Evolutionary conservation across 1,140 invertebrate genomes (phyloP).

Genomic region (Parasteatoda tepidariorum): DNA sequence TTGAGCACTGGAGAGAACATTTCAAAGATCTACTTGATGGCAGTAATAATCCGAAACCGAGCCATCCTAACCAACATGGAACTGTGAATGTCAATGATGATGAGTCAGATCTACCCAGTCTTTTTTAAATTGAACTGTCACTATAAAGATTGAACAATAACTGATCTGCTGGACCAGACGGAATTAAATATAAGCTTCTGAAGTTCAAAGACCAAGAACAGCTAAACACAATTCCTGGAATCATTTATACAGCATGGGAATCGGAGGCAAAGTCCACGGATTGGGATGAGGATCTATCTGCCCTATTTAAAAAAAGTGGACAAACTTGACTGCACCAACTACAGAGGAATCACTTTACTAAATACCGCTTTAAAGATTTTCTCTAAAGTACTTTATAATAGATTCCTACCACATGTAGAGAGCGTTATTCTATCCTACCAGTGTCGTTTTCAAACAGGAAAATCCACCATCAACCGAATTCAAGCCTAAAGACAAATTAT

Average conservation of each 20-base stretch:
- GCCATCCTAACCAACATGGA: background rate
- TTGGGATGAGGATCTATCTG: background rate
- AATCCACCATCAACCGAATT: slow-evolving; percentile 14
- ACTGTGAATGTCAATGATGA: background rate
- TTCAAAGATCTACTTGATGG: background rate
- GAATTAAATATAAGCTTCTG: slow-evolving; percentile 2
- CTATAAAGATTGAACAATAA: background rate
- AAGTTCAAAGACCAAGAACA: slow-evolving; percentile 8
- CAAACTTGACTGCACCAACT: background rate
- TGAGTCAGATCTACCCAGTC: background rate
- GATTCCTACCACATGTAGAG: background rate
- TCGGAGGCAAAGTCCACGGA: background rate
- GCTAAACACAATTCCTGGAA: background rate
- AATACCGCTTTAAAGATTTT: slow-evolving; percentile 19
- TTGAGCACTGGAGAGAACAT: background rate
- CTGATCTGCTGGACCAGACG: background rate
- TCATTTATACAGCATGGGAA: background rate
- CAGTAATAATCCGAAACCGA: background rate
- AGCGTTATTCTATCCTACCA: background rate
- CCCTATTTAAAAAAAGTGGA: background rate
- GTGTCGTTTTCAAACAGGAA: background rate
- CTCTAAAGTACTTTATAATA: background rate
- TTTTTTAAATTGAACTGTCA: background rate
- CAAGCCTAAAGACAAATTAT: slow-evolving; percentile 3
- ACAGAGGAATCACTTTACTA: slow-evolving; percentile 6